A percentile compares a stretch with the other conserved stretches of the same genome.
These are phyloP conservation scores for Trichacis sp. DNA, from an alignment of 2,888 invertebrate genomes.

Conservation along the genomic window DNA sequence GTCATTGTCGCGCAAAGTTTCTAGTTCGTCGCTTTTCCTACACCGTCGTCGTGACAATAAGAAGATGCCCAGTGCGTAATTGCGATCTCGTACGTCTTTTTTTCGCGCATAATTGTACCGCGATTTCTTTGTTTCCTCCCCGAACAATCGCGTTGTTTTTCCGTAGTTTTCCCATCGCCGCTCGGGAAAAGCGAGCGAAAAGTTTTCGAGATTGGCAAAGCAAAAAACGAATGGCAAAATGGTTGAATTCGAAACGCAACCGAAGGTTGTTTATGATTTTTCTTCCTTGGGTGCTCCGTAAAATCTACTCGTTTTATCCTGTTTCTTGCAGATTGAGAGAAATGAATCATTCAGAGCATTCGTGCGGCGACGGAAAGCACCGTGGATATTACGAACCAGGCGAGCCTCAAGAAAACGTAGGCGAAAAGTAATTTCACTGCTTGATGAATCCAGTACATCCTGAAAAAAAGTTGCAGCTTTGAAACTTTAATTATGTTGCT, in stretches of 20 bases:
- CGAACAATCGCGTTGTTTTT: not conserved
- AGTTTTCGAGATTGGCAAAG: not conserved
- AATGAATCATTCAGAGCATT: not conserved
- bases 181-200: not conserved
- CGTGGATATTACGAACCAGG: constrained; percentile 53
- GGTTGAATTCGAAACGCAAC: not conserved
- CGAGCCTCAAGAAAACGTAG: constrained; percentile 54
- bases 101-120: not conserved
- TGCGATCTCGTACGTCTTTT: no score
- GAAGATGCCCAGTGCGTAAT: not conserved
- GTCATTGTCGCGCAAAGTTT: not conserved
- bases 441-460: constrained; percentile 67
- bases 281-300: not conserved
- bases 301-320: not conserved
- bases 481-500: not conserved
- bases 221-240: not conserved
- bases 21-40: not conserved
- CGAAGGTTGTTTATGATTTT: not conserved
- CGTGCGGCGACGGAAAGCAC: constrained; percentile 25
- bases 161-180: not conserved
- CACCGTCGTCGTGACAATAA: not conserved
- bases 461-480: constrained; percentile 42
- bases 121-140: not conserved
- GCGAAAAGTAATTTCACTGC: constrained; percentile 57
- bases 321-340: not conserved